Conservation (phyloP, 92 coral and sea anemone species). For the Scolanthus callimorphus region DNA sequence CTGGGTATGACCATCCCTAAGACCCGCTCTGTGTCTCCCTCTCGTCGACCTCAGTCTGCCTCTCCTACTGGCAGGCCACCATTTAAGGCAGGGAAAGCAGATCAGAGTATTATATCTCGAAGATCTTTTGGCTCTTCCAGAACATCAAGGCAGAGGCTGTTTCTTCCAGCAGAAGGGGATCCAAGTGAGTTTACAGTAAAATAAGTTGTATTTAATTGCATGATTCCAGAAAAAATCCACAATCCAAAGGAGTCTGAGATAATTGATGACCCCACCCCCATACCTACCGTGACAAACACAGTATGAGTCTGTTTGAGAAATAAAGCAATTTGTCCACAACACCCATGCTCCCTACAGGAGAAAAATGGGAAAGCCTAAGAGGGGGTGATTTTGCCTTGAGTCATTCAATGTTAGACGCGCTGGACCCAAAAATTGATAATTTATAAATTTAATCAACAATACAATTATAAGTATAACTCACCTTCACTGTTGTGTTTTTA, state of each 20-base stretch:
- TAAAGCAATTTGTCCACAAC: too few species aligned
- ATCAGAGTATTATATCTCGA: constrained; percentile 85
- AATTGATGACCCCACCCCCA: not conserved
- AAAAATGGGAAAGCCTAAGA: too few species aligned
- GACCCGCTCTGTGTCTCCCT: constrained; percentile 89
- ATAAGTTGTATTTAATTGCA: too few species aligned
- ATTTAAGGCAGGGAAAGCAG: constrained; percentile 94
- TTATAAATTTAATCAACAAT: too few species aligned
- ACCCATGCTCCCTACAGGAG: too few species aligned
- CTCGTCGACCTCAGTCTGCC: constrained; percentile 58
- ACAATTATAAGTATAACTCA: too few species aligned
- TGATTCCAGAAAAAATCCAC: too few species aligned
- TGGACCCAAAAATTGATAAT: too few species aligned
- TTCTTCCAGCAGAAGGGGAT: constrained; percentile 82
- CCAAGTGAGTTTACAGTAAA: constrained; percentile 63
- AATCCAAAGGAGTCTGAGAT: not conserved
- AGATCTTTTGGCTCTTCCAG: constrained; percentile 52
- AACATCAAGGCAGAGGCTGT: constrained; percentile 37
- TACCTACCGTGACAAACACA: not conserved
- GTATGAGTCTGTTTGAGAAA: too few species aligned
- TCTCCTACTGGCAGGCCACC: constrained; percentile 77
- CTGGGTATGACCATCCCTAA: constrained; percentile 70
- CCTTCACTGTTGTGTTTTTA: constrained; percentile 21
- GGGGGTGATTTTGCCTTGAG: too few species aligned
- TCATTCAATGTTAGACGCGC: too few species aligned